Percentiles rank a stretch among this genome's conserved stretches.
Conservation (phyloP, 2,888 invertebrate genomes). For the Cryptophagus acutangulus region DNA sequence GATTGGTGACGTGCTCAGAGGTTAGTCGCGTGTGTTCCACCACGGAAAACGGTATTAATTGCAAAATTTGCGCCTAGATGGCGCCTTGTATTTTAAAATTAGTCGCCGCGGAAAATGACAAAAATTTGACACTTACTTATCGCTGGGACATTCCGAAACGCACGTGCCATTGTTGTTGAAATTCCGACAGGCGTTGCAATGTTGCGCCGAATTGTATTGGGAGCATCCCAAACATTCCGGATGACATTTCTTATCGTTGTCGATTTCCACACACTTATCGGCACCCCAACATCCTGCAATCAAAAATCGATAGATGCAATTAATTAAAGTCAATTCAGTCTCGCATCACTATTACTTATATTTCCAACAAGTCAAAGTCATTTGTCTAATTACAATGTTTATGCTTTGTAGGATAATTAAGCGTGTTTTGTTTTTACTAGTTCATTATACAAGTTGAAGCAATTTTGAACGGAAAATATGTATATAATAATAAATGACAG, state of each 20-base stretch:
- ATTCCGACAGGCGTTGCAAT: slow-evolving; percentile 67
- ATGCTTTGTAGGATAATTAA: too few species aligned
- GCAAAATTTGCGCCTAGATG: too few species aligned
- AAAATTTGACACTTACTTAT: slow-evolving; percentile 56
- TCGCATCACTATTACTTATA: too few species aligned
- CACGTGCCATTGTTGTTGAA: slow-evolving; percentile 45
- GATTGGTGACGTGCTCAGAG: neutral
- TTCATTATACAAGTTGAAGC: too few species aligned
- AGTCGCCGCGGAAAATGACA: too few species aligned
- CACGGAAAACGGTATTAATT: neutral
- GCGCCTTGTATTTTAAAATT: too few species aligned
- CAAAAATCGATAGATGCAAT: neutral
- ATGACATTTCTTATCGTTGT: slow-evolving; percentile 56
- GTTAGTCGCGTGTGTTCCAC: neutral
- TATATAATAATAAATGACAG: too few species aligned
- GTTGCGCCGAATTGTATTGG: slow-evolving; percentile 45
- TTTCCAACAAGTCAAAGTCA: too few species aligned
- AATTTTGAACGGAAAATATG: too few species aligned
- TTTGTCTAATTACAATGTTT: too few species aligned
- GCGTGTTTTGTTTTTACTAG: too few species aligned
- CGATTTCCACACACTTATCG: slow-evolving; percentile 50
- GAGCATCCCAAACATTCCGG: slow-evolving; percentile 73
- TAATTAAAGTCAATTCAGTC: too few species aligned
- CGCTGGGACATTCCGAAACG: slow-evolving; percentile 55
- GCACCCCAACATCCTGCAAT: slow-evolving; percentile 48